These are phyloP conservation scores for Hapalemur alaotrensis DNA, from an alignment of 2,797 vertebrate species.

Conservation along the genomic window DNA sequence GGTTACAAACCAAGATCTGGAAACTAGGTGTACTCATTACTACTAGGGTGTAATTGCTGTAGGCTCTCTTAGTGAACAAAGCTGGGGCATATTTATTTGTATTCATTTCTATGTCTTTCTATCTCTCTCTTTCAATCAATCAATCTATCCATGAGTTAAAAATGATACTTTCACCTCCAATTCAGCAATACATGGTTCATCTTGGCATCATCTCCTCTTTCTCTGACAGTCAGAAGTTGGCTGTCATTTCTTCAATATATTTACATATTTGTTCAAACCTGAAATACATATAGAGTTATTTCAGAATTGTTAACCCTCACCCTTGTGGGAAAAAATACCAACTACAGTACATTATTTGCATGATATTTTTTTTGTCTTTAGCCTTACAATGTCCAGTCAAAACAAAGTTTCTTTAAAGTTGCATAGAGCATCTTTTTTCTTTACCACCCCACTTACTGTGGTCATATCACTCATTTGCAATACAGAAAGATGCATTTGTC, in stretches of 20 bases:
- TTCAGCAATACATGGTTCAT: not conserved
- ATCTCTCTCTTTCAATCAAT: not conserved
- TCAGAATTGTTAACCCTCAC: not conserved
- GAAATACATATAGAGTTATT: not conserved
- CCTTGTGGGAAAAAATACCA: not conserved
- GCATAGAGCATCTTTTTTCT: not conserved
- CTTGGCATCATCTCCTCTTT: not conserved
- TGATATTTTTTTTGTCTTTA: not conserved
- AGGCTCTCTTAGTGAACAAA: not conserved
- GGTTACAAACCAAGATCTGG: not conserved
- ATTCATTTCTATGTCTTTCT: not conserved
- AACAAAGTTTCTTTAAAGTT: not conserved
- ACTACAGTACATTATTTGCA: not conserved
- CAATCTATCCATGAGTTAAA: not conserved
- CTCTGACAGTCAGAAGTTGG: not conserved
- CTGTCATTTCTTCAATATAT: not conserved
- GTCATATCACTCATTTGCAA: not conserved
- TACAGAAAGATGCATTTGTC: not conserved
- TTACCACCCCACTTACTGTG: not conserved
- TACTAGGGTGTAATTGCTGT: not conserved
- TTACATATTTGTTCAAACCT: not conserved
- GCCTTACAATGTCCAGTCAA: not conserved
- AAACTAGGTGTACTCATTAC: not conserved
- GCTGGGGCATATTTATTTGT: not conserved
- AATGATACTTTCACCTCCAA: not conserved